Evolutionary conservation across 2,797 vertebrate species (phyloP).

Genomic region (Chiloscyllium punctatum): DNA sequence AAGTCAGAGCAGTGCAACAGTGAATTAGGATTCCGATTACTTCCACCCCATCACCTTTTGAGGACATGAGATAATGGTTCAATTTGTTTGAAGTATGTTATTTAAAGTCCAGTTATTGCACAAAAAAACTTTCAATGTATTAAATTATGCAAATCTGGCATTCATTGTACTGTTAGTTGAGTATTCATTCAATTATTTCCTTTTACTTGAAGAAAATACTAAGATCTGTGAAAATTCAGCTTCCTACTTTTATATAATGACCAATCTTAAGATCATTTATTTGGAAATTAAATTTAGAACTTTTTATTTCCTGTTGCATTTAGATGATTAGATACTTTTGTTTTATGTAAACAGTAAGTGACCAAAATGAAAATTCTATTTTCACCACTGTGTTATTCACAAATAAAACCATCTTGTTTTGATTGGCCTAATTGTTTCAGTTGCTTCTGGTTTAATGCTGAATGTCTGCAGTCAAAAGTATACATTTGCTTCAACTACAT

Average conservation of each 20-base stretch:
- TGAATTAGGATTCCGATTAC: background rate
- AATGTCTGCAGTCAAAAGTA: conserved; percentile 45
- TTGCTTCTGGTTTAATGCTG: conserved; percentile 46
- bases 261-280: background rate
- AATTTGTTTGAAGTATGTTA: background rate
- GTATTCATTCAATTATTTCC: background rate
- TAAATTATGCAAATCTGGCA: background rate
- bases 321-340: background rate
- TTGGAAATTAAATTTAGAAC: background rate
- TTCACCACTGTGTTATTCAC: conserved; percentile 47
- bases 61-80: background rate
- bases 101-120: background rate
- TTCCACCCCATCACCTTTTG: background rate
- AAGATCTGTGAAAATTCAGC: background rate
- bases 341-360: background rate
- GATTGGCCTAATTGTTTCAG: conserved; percentile 46
- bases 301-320: background rate
- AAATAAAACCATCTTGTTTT: conserved; percentile 40
- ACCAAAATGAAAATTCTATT: conserved; percentile 25
- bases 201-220: background rate
- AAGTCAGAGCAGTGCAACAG: too few species aligned
- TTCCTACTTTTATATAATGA: background rate
- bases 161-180: background rate
- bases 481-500: conserved; percentile 44
- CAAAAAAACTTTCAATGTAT: background rate